Evolutionary conservation across 2,888 invertebrate species (phyloP).

Genomic region (Nomada ruficornis): DNA sequence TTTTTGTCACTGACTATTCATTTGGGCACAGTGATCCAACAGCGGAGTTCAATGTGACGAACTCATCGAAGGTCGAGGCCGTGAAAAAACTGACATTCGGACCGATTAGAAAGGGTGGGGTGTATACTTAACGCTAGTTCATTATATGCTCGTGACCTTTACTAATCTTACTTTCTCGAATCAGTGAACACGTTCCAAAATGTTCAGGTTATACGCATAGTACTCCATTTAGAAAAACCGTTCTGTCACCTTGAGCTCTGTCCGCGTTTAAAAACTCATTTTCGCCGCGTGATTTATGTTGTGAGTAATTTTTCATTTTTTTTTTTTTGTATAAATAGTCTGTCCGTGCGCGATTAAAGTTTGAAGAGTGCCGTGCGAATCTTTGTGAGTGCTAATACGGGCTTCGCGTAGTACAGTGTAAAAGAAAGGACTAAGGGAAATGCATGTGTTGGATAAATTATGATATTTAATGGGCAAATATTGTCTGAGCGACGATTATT

Average conservation of each 20-base stretch:
- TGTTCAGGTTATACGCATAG: neutral
- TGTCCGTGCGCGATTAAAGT: no score
- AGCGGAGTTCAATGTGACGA: neutral
- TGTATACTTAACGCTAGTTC: neutral
- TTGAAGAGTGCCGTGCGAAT: no score
- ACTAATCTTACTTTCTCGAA: neutral
- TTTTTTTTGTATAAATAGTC: no score
- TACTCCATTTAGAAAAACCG: neutral
- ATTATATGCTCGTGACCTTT: neutral
- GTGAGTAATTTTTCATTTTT: neutral
- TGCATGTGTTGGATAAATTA: no score
- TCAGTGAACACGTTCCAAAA: neutral
- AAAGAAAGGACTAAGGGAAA: no score
- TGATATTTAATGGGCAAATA: no score
- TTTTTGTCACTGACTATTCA: no score
- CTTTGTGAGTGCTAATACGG: no score
- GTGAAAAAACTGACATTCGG: neutral
- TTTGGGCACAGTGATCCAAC: neutral
- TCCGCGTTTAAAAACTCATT: neutral
- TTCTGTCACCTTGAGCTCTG: neutral
- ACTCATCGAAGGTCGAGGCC: constrained; percentile 1
- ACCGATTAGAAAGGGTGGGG: neutral
- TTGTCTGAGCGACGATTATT: no score
- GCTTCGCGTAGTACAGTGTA: no score
- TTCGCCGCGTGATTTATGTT: neutral